phyloP scores from a whole-genome alignment of 2,888 invertebrate species.

The Parasteatoda lunata region DNA sequence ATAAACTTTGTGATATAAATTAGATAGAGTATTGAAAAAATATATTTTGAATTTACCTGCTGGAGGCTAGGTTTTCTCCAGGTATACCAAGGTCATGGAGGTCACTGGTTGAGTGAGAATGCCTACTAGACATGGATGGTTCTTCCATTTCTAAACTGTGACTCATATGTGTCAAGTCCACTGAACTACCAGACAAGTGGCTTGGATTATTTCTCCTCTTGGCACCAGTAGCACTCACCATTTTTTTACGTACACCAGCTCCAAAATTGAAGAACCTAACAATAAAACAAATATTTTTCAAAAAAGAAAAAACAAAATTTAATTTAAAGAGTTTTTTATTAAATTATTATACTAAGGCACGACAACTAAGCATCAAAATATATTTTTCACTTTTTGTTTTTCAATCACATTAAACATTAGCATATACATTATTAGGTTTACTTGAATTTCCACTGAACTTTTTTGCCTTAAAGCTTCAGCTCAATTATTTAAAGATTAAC shows the following conservation, averaged over 20 bases:
- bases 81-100: conserved; percentile 78
- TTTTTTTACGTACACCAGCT: conserved; percentile 89
- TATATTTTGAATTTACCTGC: conserved; percentile 29
- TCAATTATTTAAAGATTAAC: no score
- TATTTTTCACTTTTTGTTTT: no score
- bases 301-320: neutral
- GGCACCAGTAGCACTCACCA: conserved; percentile 74
- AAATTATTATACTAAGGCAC: no score
- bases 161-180: conserved; percentile 80
- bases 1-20: no score
- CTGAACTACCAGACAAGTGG: conserved; percentile 69
- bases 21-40: no score
- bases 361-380: no score
- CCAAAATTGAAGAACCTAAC: conserved; percentile 91
- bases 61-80: conserved; percentile 84
- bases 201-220: conserved; percentile 66
- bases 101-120: conserved; percentile 93
- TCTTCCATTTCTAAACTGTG: conserved; percentile 73
- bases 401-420: no score
- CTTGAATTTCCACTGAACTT: no score
- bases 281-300: neutral
- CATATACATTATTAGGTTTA: no score
- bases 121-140: conserved; percentile 74
- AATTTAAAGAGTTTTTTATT: no score
- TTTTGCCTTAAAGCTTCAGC: no score